These are phyloP conservation scores for Acromyrmex heyeri DNA, from an alignment of 1,140 invertebrate genomes.

Conservation along the genomic window DNA sequence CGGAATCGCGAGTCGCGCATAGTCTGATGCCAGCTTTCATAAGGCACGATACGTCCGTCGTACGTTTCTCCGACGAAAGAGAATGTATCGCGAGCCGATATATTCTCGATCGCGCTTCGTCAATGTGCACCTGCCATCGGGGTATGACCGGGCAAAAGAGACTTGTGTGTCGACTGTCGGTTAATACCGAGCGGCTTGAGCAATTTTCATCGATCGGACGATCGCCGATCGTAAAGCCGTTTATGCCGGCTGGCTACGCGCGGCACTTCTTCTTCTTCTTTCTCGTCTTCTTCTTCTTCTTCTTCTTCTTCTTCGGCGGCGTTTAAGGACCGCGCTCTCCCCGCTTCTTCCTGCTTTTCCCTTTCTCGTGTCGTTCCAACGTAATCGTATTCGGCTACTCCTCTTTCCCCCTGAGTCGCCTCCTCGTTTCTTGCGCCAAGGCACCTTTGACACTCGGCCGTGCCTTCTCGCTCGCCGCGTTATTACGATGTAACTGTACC, in stretches of 20 bases:
- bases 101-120: constrained; percentile 49
- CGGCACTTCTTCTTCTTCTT: constrained; percentile 25
- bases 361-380: constrained; percentile 21
- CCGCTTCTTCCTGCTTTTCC: constrained; percentile 4
- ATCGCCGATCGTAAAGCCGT: constrained; percentile 72
- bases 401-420: constrained; percentile 30
- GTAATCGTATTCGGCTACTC: constrained; percentile 59
- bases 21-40: constrained; percentile 5
- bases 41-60: constrained; percentile 70
- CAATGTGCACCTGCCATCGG: constrained; percentile 67
- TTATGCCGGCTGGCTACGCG: constrained; percentile 57
- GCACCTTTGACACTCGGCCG: constrained; percentile 50
- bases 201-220: constrained; percentile 74
- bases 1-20: constrained; percentile 30
- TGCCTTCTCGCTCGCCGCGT: constrained; percentile 39
- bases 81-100: constrained; percentile 42
- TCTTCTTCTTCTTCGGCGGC: background rate
- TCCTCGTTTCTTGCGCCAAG: constrained; percentile 44
- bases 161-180: constrained; percentile 58
- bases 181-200: constrained; percentile 71
- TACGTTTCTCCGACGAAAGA: constrained; percentile 38
- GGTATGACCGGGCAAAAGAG: constrained; percentile 38
- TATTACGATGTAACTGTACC: constrained; percentile 57
- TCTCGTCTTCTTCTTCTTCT: background rate
- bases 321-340: background rate